A percentile compares a stretch with the other conserved stretches of the same genome.
Evolutionary conservation across 2,888 invertebrate species (phyloP).

Genomic region (Brachylomia viminalis): DNA sequence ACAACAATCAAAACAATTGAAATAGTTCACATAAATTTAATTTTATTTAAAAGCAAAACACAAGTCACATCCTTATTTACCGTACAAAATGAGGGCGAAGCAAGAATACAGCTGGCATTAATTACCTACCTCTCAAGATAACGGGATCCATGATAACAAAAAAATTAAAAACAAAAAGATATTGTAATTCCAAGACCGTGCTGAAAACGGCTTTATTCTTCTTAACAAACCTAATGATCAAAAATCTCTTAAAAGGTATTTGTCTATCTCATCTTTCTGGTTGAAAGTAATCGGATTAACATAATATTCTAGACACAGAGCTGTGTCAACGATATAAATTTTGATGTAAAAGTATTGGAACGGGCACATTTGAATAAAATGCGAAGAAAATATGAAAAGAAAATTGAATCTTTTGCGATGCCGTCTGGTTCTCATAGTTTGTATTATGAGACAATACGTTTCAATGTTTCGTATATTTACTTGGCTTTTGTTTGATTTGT

Average conservation of each 20-base stretch:
- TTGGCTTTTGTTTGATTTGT: conserved; percentile 56
- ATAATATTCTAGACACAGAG: conserved; percentile 34
- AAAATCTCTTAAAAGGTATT: conserved; percentile 56
- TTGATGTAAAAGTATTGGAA: conserved; percentile 44
- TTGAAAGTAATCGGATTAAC: conserved; percentile 53
- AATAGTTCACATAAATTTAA: neutral
- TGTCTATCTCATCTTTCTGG: conserved; percentile 26
- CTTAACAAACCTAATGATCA: conserved; percentile 46
- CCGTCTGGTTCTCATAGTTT: conserved; percentile 56
- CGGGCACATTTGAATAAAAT: conserved; percentile 55
- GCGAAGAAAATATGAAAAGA: conserved; percentile 59
- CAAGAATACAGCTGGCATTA: conserved; percentile 48
- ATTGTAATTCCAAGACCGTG: conserved; percentile 27
- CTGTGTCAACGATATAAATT: conserved; percentile 47
- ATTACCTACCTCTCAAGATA: conserved; percentile 52
- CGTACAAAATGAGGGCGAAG: conserved; percentile 9
- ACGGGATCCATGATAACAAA: conserved; percentile 32
- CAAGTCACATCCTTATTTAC: conserved; percentile 3
- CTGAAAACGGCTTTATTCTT: conserved; percentile 48
- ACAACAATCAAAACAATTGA: no score
- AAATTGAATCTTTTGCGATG: conserved; percentile 66
- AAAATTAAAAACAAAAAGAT: conserved; percentile 33
- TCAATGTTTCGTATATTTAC: conserved; percentile 57
- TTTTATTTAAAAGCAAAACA: conserved; percentile 13
- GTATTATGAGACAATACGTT: conserved; percentile 56